Base-by-base conservation (phyloP, 1,140 invertebrate species). In the Palaemon carinicauda region DNA sequence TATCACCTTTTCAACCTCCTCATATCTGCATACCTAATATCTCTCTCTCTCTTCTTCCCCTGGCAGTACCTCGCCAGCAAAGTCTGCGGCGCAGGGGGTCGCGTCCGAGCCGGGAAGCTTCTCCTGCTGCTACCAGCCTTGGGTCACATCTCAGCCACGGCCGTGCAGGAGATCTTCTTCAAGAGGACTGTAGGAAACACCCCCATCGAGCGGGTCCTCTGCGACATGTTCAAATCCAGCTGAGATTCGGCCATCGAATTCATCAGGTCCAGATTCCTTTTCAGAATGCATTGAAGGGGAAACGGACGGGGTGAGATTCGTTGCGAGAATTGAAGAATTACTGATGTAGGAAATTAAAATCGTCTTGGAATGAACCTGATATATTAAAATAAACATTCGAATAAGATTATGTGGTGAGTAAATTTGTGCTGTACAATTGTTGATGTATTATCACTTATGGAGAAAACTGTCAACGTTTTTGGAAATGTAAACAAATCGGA, bases 171-270 rank as follows among this genome's bases (percentile, higher is more conserved):
- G 89, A 90, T 95, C 9, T 92, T 96, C 75, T 96, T 96, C 91
- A 93, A 94, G 82, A 94, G 94, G 73, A 95, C 94, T 1, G 93
- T 95, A 71, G 95, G 95, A 4, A 94, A 95, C 78, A 93, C 95
- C 24, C 93, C 94, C 41, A 94, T 96, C 50, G 94, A 95, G 90
- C 92, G 94, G 89, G 91, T 96, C 21, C 90, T 96, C 33, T 93
- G 93, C 24, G 95, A 95, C 89, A 93, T 95, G 91, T 92, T 94
- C 53, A 88, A 88, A 60, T 82, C 87, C 56, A 82, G 87, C 74
- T 88, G 87, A 87, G 53, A 56, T 9, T 53, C 24, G 41, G 41
- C 41, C 41, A 41, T 41, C 41, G 41, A 41, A 41, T 41, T 41
- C 41, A 41, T 41, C 41, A 41, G 41, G 12, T 41, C 41, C 41